Evolutionary conservation across 2,888 invertebrate species (phyloP).

Genomic region (Dynastes hyllus): DNA sequence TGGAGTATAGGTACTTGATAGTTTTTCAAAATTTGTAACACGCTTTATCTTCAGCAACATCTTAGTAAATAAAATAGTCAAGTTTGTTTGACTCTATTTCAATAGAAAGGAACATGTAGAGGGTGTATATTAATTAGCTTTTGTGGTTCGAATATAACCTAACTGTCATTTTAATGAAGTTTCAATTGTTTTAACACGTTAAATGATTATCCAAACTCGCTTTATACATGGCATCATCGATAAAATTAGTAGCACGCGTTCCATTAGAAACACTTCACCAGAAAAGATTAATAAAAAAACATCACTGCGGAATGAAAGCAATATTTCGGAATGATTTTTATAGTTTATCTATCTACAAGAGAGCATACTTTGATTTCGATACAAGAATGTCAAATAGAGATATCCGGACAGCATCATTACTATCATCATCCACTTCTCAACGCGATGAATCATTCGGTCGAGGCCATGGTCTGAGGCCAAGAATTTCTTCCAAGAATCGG

Average conservation of each 20-base stretch:
- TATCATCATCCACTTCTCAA: conserved; percentile 41
- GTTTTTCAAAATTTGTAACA: no score
- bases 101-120: no score
- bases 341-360: conserved; percentile 5
- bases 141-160: no score
- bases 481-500: conserved; percentile 42
- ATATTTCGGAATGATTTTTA: conserved; percentile 9
- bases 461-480: conserved; percentile 45
- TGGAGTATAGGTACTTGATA: no score
- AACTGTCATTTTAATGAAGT: no score
- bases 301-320: not conserved
- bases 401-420: conserved; percentile 43
- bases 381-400: conserved; percentile 39
- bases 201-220: no score
- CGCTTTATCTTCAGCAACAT: no score
- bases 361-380: conserved; percentile 29
- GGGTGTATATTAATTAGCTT: no score
- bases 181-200: no score
- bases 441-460: conserved; percentile 43
- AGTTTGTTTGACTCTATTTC: no score
- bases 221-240: not conserved
- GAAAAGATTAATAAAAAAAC: not conserved
- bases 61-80: no score
- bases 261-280: not conserved
- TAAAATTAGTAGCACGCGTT: not conserved